Evolutionary conservation across 2,888 invertebrate genomes (phyloP), one percentile per base, ranked within the genome.

Genomic region (Stegophylla sp.): DNA sequence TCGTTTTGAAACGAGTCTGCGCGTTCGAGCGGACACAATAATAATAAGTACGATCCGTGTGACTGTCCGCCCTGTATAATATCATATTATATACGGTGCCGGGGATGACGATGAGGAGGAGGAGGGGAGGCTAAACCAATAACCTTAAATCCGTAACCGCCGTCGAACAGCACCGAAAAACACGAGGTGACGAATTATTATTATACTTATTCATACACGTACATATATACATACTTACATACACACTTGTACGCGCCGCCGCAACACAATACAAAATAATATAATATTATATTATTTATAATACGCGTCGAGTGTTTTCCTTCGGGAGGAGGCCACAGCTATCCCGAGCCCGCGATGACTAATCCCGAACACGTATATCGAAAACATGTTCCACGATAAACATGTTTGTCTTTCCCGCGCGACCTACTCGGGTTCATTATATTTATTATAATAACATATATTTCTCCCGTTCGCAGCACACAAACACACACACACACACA

Each of bases 321-420:
- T 59, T 15, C 41, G 53, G 63, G 34, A n/a, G n/a, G n/a, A n/a
- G n/a, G n/a, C n/a, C n/a, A n/a, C 34, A 7, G 34, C 34, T 7
- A 5, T 7, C 7, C 34, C 7, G 34, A n/a, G 51, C 1, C 13
- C 75, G 74, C 34, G 48, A 75, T 75, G 75, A 75, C 75, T 66
- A 75, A 75, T 75, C 75, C n/a, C 66, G n/a, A 66, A 76, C 51
- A 56, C 66, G 66, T 76, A 66, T 76, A 66, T 56, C 66, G 53
- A 76, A 76, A 76, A 66, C 76, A 76, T 76, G 76, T 76, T 76
- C 56, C 41, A 53, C 76, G 76, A 67, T 26, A 76, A 76, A 76
- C 76, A 76, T 76, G 66, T 66, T 66, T 76, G 43, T 76, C 66
- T 76, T n/a, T 67, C 26, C 13, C 26, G 10, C 43, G 9, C 48